phyloP scores from a whole-genome alignment of 2,113 vertebrate genomes.

The Pachyramphus minor region DNA sequence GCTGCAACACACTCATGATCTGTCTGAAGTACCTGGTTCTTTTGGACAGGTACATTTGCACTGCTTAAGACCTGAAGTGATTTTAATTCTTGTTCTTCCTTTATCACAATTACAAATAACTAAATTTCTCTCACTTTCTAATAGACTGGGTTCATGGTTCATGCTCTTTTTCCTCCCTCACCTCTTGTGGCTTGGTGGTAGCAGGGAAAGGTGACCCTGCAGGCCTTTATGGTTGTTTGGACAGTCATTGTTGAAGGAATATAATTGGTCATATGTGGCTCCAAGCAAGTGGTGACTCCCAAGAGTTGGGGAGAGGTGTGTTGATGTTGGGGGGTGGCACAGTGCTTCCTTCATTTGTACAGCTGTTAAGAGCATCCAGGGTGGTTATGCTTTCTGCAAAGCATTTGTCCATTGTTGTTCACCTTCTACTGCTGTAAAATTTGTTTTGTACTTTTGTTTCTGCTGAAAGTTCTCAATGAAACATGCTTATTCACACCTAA shows the following conservation, averaged over 20 bases:
- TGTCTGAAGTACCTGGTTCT: constrained; percentile 14
- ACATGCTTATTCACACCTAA: neutral
- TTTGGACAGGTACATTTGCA: neutral
- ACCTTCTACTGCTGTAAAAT: constrained; percentile 29
- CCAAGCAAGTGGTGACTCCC: neutral
- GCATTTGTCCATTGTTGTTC: constrained; percentile 34
- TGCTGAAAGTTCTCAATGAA: constrained; percentile 46
- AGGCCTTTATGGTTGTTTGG: neutral
- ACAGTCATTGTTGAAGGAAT: neutral
- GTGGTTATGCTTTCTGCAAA: neutral
- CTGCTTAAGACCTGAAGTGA: constrained; percentile 1
- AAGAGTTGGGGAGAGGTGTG: neutral
- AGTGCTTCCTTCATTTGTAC: neutral
- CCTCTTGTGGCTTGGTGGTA: neutral
- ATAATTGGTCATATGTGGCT: constrained; percentile 30
- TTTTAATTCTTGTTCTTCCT: constrained; percentile 24
- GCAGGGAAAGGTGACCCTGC: neutral
- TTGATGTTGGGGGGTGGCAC: neutral
- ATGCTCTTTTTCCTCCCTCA: neutral
- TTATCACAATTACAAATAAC: neutral
- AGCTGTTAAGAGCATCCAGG: constrained; percentile 21
- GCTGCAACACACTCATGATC: neutral
- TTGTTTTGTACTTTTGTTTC: constrained; percentile 31
- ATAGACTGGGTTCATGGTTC: neutral
- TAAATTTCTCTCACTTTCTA: constrained; percentile 8